Base-by-base conservation (phyloP, 64 coral and sea anemone species). In the Astreopora myriophthalma region DNA sequence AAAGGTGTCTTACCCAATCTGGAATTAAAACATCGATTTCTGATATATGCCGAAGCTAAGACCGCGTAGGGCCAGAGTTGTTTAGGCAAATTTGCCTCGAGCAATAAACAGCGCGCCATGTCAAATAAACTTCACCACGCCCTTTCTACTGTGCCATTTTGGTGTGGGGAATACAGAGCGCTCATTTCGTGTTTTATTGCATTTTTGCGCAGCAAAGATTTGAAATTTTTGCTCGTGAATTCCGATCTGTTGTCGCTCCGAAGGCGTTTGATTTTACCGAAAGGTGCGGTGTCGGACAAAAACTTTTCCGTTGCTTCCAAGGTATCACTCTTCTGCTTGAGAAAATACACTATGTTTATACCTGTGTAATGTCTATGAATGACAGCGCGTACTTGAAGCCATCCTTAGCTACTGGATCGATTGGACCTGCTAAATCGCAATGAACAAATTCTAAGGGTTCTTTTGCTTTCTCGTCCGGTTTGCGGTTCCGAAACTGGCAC, bases 291-390 rank as follows among this genome's bases (percentile, higher is more conserved):
- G 64, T 85, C 80, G 1, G 57, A 57, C 10, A 66, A 64, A 42
- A 85, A 85, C 36, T 85, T 85, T 28, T 85, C 3, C 19, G 80
- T 69, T 13, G 55, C 80, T 66, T 85, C 57, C 11, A 85, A 2
- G 5, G 80, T 65, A 37, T 85, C 80, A 37, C 80, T 85, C 13
- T 85, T 85, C 31, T 85, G 57, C 29, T 85, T 85, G 24, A 85
- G 31, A 85, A 85, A 65, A 65, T 85, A 85, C 55, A 85, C 80
- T 30, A 20, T 65, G 55, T 65, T 69, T 2, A 69, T 44, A 10
- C 80, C 80, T 11, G 57, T 65, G 26, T 64, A 85, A 66, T 85
- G 38, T 85, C 80, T 34, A 69, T 5, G n/a, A 85, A 85, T 34
- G 55, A 85, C 2, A 85, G 9, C 8, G 57, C n/a, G 58, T 85